A percentile compares a stretch with the other conserved stretches of the same genome.
Evolutionary conservation across 2,888 invertebrate genomes (phyloP).

Genomic region (Celastrina argiolus): DNA sequence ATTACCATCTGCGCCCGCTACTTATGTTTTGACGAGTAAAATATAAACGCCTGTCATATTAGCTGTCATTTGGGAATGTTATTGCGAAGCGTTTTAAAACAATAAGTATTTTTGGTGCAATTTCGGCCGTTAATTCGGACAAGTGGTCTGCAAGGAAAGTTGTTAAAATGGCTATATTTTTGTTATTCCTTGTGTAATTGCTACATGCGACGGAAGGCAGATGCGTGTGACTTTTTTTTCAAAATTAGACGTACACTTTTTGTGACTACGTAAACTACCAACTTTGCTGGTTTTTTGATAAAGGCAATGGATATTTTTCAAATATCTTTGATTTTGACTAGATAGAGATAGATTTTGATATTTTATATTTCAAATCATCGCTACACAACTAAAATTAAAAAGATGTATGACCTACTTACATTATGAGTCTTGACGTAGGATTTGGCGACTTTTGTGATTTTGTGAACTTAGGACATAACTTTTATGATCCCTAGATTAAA

Average conservation of each 20-base stretch:
- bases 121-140: conserved; percentile 45
- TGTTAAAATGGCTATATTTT: conserved; percentile 52
- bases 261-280: conserved; percentile 34
- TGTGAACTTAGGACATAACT: too few species aligned
- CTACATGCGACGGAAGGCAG: conserved; percentile 60
- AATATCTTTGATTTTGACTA: too few species aligned
- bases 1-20: conserved; percentile 5
- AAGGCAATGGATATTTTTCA: neutral
- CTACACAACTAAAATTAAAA: too few species aligned
- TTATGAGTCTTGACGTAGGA: too few species aligned
- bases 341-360: too few species aligned
- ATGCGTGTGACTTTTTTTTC: conserved; percentile 65
- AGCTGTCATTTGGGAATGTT: conserved; percentile 29
- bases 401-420: too few species aligned
- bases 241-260: conserved; percentile 55
- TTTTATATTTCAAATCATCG: too few species aligned
- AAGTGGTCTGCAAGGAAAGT: conserved; percentile 46
- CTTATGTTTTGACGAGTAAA: conserved; percentile 11
- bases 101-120: conserved; percentile 48
- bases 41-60: conserved; percentile 25
- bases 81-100: conserved; percentile 36
- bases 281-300: conserved; percentile 29
- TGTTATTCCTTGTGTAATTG: conserved; percentile 63
- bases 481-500: too few species aligned
- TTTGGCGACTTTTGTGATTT: too few species aligned